These are phyloP conservation scores for Simalia tracyae DNA, from an alignment of 2,797 vertebrate genomes.

Conservation along the genomic window DNA sequence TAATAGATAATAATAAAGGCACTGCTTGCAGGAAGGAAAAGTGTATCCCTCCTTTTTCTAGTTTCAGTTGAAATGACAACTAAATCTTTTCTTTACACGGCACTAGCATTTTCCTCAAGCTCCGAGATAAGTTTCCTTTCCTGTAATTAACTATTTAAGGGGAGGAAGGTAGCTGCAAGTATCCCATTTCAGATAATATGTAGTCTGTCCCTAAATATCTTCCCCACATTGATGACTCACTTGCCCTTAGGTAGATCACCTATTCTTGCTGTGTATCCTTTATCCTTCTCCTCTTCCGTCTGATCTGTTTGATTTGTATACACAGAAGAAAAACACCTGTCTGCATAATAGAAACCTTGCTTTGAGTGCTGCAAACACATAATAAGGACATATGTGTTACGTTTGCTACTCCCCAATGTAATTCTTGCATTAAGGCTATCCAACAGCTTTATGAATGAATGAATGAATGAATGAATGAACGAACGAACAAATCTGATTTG, in stretches of 20 bases:
- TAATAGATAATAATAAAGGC: no score
- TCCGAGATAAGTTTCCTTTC: background rate
- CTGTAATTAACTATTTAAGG: background rate
- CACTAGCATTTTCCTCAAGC: background rate
- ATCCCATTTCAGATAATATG: background rate
- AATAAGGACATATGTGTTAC: background rate
- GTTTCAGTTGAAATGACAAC: background rate
- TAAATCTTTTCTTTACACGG: background rate
- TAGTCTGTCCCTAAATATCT: background rate
- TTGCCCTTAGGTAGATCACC: background rate
- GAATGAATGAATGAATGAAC: background rate
- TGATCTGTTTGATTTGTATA: conserved; percentile 15
- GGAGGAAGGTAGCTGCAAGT: background rate
- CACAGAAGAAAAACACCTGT: background rate
- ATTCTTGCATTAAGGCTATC: background rate
- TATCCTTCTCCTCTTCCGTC: background rate
- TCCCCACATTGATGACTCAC: background rate
- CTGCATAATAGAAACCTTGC: background rate
- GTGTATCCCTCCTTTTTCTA: background rate
- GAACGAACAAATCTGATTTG: background rate
- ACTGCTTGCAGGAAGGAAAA: background rate
- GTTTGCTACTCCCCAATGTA: background rate
- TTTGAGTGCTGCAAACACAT: background rate
- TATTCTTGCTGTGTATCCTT: background rate
- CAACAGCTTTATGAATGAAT: background rate